Conservation (phyloP, 2,797 vertebrate genomes). For the Chrysocyon brachyurus region DNA sequence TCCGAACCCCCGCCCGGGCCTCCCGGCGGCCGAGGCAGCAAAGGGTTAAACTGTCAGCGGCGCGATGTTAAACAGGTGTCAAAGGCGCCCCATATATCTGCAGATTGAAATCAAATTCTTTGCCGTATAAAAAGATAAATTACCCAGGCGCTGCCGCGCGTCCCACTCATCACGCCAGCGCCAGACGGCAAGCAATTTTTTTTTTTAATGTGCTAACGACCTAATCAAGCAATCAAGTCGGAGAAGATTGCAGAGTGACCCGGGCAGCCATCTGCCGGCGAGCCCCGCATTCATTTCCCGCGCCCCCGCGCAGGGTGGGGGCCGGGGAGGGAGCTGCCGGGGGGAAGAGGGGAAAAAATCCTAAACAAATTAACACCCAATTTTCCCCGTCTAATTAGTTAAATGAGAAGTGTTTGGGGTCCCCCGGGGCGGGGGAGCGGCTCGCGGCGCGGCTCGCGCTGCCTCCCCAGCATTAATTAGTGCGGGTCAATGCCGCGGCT, state of each 20-base stretch:
- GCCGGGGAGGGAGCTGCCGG: slow-evolving; percentile 75
- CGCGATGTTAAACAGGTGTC: slow-evolving; percentile 90
- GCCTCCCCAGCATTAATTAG: slow-evolving; percentile 99
- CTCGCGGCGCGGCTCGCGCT: slow-evolving; percentile 89
- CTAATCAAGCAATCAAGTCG: slow-evolving; percentile 99
- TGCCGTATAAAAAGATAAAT: slow-evolving; percentile 92
- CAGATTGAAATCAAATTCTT: slow-evolving; percentile 91
- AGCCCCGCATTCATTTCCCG: slow-evolving; percentile 94
- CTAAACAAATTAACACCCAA: slow-evolving; percentile 99
- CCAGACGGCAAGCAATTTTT: slow-evolving; percentile 98
- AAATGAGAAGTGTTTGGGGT: slow-evolving; percentile 95
- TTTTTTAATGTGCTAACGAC: slow-evolving; percentile 98
- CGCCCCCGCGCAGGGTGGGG: slow-evolving; percentile 78
- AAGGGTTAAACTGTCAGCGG: slow-evolving; percentile 90
- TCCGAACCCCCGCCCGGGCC: not conserved
- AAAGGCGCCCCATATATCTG: slow-evolving; percentile 92
- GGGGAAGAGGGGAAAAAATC: slow-evolving; percentile 85
- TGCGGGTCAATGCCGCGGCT: slow-evolving; percentile 97
- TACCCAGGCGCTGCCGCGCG: slow-evolving; percentile 92
- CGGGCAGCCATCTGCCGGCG: slow-evolving; percentile 96
- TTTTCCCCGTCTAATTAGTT: slow-evolving; percentile 99
- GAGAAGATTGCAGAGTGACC: slow-evolving; percentile 99
- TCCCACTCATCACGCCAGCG: slow-evolving; percentile 96
- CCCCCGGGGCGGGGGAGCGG: slow-evolving; percentile 87
- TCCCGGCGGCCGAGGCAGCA: slow-evolving; percentile 68